Conservation (phyloP, 1,140 invertebrate genomes). For the Pectinophora gossypiella region DNA sequence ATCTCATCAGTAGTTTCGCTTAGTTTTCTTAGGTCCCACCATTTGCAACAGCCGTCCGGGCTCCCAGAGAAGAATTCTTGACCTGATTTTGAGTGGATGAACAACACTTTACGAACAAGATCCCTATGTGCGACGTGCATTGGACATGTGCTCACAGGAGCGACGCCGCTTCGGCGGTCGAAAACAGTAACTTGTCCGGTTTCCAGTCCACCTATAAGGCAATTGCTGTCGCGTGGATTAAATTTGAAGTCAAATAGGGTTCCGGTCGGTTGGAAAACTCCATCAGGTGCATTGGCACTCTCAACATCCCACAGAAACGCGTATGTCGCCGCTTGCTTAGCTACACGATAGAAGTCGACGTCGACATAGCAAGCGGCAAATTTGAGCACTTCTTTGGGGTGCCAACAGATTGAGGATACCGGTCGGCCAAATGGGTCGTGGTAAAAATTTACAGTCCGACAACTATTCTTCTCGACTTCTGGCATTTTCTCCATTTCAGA, state of each 20-base stretch:
- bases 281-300: slow-evolving; percentile 89
- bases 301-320: slow-evolving; percentile 96
- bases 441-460: slow-evolving; percentile 67
- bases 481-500: slow-evolving; percentile 78
- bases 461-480: slow-evolving; percentile 79
- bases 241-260: slow-evolving; percentile 90
- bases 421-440: slow-evolving; percentile 78
- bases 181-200: slow-evolving; percentile 80
- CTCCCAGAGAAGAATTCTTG: slow-evolving; percentile 92
- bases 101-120: slow-evolving; percentile 83
- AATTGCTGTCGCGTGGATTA: slow-evolving; percentile 90
- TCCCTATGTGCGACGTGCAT: slow-evolving; percentile 86
- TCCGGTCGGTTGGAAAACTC: slow-evolving; percentile 81
- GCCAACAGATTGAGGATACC: slow-evolving; percentile 89
- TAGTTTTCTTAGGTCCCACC: slow-evolving; percentile 93
- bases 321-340: slow-evolving; percentile 72
- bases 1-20: slow-evolving; percentile 86
- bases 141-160: slow-evolving; percentile 77
- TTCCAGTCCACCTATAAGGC: slow-evolving; percentile 73
- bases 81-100: slow-evolving; percentile 89
- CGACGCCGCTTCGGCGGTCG: slow-evolving; percentile 83
- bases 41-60: slow-evolving; percentile 89
- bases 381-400: slow-evolving; percentile 80
- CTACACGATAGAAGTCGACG: slow-evolving; percentile 81
- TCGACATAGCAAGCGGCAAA: slow-evolving; percentile 92